A percentile compares a stretch with the other conserved stretches of the same genome.
Conservation (phyloP, 2,113 vertebrate genomes). For the Ginglymostoma cirratum region DNA sequence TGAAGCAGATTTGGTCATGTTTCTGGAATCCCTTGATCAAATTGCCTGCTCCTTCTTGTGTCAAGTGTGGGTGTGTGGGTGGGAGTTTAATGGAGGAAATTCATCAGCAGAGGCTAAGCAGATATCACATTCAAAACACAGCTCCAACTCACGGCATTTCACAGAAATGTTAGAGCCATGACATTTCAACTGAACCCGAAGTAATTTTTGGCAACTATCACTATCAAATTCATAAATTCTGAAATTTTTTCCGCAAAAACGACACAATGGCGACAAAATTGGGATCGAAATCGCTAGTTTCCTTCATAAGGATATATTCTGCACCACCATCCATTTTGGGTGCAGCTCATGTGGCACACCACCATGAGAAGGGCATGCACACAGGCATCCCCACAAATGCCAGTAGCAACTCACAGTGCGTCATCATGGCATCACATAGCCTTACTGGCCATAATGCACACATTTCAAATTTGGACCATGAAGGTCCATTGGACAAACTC, state of each 20-base stretch:
- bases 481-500: not conserved
- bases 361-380: not conserved
- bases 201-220: not conserved
- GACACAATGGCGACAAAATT: not conserved
- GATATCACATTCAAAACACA: not conserved
- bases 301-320: no score
- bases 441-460: not conserved
- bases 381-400: not conserved
- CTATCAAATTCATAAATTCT: not conserved
- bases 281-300: no score
- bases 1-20: not conserved
- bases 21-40: not conserved
- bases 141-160: not conserved
- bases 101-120: not conserved
- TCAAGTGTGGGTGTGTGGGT: not conserved
- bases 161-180: not conserved
- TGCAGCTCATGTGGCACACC: not conserved
- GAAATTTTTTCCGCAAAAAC: not conserved
- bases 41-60: not conserved
- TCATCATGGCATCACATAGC: not conserved
- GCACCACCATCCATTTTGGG: not conserved
- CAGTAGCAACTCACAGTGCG: no score
- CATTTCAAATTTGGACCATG: not conserved
- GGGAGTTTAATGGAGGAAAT: not conserved
- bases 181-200: not conserved